These are phyloP conservation scores for Cryptocheilus praepositus DNA, from an alignment of 2,888 invertebrate species.

Conservation along the genomic window DNA sequence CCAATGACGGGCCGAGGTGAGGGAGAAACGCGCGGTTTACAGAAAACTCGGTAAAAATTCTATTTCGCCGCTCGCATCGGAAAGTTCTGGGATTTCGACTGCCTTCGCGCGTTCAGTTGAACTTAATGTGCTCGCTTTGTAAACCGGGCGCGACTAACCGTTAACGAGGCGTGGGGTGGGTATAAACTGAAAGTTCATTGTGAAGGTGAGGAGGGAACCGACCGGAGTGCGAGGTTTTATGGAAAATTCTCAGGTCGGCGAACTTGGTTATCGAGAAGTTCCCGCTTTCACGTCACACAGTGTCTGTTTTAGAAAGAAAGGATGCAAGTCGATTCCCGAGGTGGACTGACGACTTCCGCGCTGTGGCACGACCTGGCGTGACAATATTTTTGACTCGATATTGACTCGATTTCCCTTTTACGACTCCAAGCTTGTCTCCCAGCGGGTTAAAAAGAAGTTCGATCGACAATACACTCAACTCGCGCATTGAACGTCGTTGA, in stretches of 20 bases:
- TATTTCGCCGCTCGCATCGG: slow-evolving; percentile 16
- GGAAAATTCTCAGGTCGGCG: slow-evolving; percentile 5
- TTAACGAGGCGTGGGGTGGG: neutral
- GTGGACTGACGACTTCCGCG: too few relatives aligned
- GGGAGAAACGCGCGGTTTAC: neutral
- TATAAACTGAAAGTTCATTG: neutral
- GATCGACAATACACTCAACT: too few relatives aligned
- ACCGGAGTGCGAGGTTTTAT: slow-evolving; percentile 30
- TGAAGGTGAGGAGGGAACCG: neutral
- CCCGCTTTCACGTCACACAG: neutral
- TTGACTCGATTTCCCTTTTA: too few relatives aligned
- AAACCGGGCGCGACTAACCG: slow-evolving; percentile 1
- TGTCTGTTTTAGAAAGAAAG: too few relatives aligned
- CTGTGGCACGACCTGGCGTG: too few relatives aligned
- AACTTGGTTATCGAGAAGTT: slow-evolving; percentile 1
- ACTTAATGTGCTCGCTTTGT: neutral
- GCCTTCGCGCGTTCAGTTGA: slow-evolving; percentile 3
- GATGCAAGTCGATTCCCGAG: too few relatives aligned
- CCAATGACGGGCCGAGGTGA: slow-evolving; percentile 9
- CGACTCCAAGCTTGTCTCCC: too few relatives aligned
- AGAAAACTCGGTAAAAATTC: slow-evolving; percentile 14
- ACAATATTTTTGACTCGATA: too few relatives aligned
- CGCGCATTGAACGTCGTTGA: too few relatives aligned
- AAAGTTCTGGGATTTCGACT: slow-evolving; percentile 17
- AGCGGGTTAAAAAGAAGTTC: too few relatives aligned